phyloP scores from a whole-genome alignment of 2,113 vertebrate species.

The Ciconia maguari region DNA sequence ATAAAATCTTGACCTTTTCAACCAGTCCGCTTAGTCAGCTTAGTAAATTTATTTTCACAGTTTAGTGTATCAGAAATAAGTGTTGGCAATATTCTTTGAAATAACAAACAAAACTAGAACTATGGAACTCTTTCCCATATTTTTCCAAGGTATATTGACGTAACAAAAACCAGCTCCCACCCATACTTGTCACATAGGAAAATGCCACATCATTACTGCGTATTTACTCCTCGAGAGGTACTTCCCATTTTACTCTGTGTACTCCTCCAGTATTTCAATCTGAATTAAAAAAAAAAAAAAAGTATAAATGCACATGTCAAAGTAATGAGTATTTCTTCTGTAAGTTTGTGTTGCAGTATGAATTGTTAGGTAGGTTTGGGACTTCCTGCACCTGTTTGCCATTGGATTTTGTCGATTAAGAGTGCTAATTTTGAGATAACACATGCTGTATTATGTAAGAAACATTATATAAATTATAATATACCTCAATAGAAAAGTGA shows the following conservation, averaged over 20 bases:
- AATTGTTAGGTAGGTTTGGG: neutral
- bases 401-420: neutral
- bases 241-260: neutral
- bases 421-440: neutral
- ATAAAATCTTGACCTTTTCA: conserved; percentile 1
- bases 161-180: neutral
- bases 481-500: neutral
- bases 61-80: neutral
- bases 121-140: neutral
- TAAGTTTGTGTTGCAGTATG: neutral
- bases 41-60: neutral
- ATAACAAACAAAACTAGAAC: neutral
- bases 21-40: neutral
- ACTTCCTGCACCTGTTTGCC: neutral
- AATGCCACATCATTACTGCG: neutral
- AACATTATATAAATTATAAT: neutral
- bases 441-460: neutral
- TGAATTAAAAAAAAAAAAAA: neutral
- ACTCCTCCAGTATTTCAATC: neutral
- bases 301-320: neutral
- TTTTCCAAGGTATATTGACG: neutral
- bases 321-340: neutral
- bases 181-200: neutral
- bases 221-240: neutral
- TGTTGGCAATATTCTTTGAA: neutral